Percentiles rank a stretch among this genome's conserved stretches.
Conservation (phyloP, 2,797 vertebrate genomes). For the Enteromius viviparus region DNA sequence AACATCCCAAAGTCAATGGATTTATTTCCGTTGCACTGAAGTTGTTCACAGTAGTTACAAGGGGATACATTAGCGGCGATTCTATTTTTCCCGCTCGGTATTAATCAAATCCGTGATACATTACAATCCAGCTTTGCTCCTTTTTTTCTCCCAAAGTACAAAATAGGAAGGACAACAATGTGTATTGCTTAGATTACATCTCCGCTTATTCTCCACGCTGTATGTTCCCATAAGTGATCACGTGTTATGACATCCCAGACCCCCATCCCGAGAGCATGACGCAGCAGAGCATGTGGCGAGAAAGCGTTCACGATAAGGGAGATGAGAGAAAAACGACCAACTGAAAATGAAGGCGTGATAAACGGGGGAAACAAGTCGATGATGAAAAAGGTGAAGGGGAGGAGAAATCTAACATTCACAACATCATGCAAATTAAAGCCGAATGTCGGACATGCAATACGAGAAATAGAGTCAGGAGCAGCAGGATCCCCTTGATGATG, state of each 20-base stretch:
- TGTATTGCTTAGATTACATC: slow-evolving; percentile 92
- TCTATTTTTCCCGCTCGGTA: slow-evolving; percentile 80
- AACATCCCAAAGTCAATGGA: slow-evolving; percentile 83
- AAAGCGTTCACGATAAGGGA: slow-evolving; percentile 67
- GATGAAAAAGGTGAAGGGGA: slow-evolving; percentile 63
- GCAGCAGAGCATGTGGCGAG: slow-evolving; percentile 40
- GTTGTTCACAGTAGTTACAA: slow-evolving; percentile 95
- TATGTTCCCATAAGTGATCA: slow-evolving; percentile 40
- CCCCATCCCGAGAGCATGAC: slow-evolving; percentile 28
- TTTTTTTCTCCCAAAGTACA: slow-evolving; percentile 78
- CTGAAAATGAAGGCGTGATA: slow-evolving; percentile 70
- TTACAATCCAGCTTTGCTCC: slow-evolving; percentile 77
- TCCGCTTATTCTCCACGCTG: slow-evolving; percentile 62
- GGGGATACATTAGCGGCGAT: slow-evolving; percentile 85
- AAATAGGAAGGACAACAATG: slow-evolving; percentile 88
- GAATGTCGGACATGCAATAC: slow-evolving; percentile 84
- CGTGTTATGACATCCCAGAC: slow-evolving; percentile 45
- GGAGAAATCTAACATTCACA: slow-evolving; percentile 78
- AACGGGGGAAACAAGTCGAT: slow-evolving; percentile 63
- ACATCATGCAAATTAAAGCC: slow-evolving; percentile 92
- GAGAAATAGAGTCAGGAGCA: slow-evolving; percentile 78
- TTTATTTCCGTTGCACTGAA: slow-evolving; percentile 96
- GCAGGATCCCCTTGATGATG: slow-evolving; percentile 70
- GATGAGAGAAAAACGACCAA: slow-evolving; percentile 48
- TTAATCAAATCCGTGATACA: slow-evolving; percentile 64